Percentiles rank a stretch among this genome's conserved stretches.
phyloP scores from a whole-genome alignment of 1,140 invertebrate species.

The Belonocnema kinseyi region DNA sequence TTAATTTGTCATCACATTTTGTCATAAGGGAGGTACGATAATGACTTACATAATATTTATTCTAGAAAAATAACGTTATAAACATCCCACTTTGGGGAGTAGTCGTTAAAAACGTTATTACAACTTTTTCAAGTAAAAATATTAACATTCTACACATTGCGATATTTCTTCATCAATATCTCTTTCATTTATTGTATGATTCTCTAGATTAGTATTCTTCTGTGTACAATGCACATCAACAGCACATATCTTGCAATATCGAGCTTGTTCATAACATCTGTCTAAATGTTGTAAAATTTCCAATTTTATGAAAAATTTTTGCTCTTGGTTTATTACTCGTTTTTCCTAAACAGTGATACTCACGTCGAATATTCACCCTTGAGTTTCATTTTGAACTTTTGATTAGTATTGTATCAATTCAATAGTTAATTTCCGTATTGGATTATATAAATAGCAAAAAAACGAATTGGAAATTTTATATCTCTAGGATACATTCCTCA shows the following conservation, averaged over 20 bases:
- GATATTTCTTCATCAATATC: constrained; percentile 45
- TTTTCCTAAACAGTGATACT: no score
- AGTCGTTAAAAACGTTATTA: constrained; percentile 63
- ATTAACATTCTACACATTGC: constrained; percentile 65
- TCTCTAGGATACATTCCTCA: neutral
- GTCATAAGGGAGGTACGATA: constrained; percentile 30
- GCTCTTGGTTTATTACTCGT: no score
- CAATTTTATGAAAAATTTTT: neutral
- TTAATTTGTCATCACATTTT: constrained; percentile 38
- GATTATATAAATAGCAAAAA: neutral
- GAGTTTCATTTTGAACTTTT: neutral
- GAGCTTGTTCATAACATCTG: neutral
- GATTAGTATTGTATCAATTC: neutral
- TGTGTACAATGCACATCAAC: neutral
- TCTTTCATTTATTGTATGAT: constrained; percentile 30
- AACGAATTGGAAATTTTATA: neutral
- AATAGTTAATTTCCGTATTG: neutral
- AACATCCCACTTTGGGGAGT: constrained; percentile 45
- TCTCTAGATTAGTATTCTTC: constrained; percentile 31
- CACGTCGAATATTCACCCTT: no score
- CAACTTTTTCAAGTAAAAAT: constrained; percentile 69
- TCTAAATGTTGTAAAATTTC: constrained; percentile 17
- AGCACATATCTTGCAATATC: neutral
- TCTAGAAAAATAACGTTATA: constrained; percentile 70
- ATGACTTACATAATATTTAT: constrained; percentile 57